These are phyloP conservation scores for Auanema sp. DNA, from an alignment of 2,888 invertebrate species.

Conservation along the genomic window DNA sequence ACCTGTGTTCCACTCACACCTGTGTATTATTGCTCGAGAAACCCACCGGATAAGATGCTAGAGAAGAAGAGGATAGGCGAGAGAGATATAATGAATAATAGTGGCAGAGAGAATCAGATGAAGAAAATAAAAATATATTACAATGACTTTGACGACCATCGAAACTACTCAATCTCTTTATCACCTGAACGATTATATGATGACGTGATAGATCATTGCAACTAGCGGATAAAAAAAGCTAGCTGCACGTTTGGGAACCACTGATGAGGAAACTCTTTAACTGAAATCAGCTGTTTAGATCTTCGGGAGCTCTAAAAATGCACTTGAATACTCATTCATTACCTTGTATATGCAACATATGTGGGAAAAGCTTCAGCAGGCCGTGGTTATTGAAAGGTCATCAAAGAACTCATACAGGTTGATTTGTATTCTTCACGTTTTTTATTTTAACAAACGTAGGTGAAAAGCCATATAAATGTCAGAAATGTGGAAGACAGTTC, in stretches of 20 bases:
- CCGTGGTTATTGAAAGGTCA: constrained; percentile 51
- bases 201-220: too few relatives aligned
- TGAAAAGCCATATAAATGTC: constrained; percentile 45
- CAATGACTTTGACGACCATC: background rate
- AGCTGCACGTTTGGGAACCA: background rate
- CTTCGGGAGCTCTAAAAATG: constrained; percentile 49
- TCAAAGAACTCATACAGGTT: constrained; percentile 45
- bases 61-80: background rate
- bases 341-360: constrained; percentile 39
- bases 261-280: background rate
- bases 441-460: constrained; percentile 22
- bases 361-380: constrained; percentile 44
- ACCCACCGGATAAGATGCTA: background rate
- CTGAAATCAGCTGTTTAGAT: constrained; percentile 25
- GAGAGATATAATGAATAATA: background rate
- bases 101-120: background rate
- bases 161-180: too few relatives aligned
- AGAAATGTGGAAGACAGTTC: constrained; percentile 39
- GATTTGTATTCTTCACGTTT: background rate
- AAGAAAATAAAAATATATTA: background rate
- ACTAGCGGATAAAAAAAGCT: background rate
- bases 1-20: too few relatives aligned
- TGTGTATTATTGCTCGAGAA: too few relatives aligned
- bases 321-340: constrained; percentile 47
- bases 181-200: too few relatives aligned